These are phyloP conservation scores for Oncorhynchus clarkii DNA, from an alignment of 2,113 vertebrate genomes.

Conservation along the genomic window DNA sequence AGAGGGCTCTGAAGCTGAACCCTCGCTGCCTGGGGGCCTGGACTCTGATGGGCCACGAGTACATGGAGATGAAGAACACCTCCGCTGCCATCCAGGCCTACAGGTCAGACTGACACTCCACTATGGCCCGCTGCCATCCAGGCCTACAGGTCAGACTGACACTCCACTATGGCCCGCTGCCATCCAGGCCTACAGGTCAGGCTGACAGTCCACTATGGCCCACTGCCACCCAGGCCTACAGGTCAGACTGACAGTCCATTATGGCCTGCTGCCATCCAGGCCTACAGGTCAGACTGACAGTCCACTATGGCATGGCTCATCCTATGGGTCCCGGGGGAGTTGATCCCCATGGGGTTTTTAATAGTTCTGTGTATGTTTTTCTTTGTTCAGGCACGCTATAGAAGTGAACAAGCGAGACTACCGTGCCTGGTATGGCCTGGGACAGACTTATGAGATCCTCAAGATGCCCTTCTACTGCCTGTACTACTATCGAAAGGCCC, in stretches of 20 bases:
- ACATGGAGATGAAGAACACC: slow-evolving; percentile 99
- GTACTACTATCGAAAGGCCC: slow-evolving; percentile 96
- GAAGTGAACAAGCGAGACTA: slow-evolving; percentile 99
- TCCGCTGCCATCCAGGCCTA: slow-evolving; percentile 98
- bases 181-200: too few species aligned
- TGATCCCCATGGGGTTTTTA: too few species aligned
- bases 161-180: too few species aligned
- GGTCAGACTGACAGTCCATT: too few species aligned
- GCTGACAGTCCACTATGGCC: too few species aligned
- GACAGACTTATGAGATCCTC: slow-evolving; percentile 98
- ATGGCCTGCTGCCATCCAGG: too few species aligned
- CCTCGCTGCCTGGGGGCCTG: slow-evolving; percentile 96
- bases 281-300: too few species aligned
- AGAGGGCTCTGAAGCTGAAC: slow-evolving; percentile 95
- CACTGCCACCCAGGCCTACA: too few species aligned
- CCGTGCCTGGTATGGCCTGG: slow-evolving; percentile 96
- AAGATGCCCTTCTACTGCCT: slow-evolving; percentile 99
- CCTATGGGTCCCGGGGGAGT: background rate
- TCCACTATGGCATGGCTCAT: background rate
- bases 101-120: slow-evolving; percentile 42
- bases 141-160: too few species aligned
- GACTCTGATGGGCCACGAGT: slow-evolving; percentile 98
- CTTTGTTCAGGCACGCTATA: slow-evolving; percentile 86
- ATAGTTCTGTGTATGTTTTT: background rate
- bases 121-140: background rate